These are phyloP conservation scores for Volucella zonaria DNA, from an alignment of 2,888 invertebrate genomes.

Conservation along the genomic window DNA sequence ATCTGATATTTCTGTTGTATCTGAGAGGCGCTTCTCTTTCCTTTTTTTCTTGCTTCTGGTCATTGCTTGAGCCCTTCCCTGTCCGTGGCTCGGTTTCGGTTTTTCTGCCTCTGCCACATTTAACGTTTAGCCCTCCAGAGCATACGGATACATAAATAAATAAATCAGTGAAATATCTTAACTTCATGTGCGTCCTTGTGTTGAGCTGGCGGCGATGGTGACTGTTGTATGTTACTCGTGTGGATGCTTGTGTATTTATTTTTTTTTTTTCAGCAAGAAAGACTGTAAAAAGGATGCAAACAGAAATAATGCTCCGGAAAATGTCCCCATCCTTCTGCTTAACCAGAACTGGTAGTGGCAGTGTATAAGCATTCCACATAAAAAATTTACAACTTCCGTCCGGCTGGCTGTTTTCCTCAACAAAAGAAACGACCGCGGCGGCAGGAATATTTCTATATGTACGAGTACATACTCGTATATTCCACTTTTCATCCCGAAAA, in stretches of 20 bases:
- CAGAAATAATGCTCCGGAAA: slow-evolving; percentile 32
- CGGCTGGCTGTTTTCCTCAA: slow-evolving; percentile 11
- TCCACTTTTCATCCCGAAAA: slow-evolving; percentile 21
- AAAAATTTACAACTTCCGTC: slow-evolving; percentile 64
- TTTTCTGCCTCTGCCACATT: slow-evolving; percentile 14
- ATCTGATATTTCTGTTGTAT: slow-evolving; percentile 47
- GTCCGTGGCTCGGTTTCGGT: not conserved
- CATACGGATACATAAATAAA: slow-evolving; percentile 45
- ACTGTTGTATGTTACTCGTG: too few species aligned
- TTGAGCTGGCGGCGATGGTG: not conserved
- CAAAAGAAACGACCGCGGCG: not conserved
- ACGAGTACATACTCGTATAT: not conserved
- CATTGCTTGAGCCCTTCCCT: too few species aligned
- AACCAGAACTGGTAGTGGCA: not conserved
- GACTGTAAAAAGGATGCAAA: slow-evolving; percentile 11
- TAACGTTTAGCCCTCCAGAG: slow-evolving; percentile 48
- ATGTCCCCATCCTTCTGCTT: slow-evolving; percentile 25
- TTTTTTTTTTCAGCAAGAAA: not conserved
- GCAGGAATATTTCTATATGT: not conserved
- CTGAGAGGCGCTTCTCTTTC: not conserved
- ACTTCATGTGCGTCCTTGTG: slow-evolving; percentile 38
- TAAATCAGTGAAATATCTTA: slow-evolving; percentile 69
- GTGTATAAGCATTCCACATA: slow-evolving; percentile 29
- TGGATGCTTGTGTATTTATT: not conserved
- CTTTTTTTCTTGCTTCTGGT: slow-evolving; percentile 4